Evolutionary conservation across 2,113 vertebrate genomes (phyloP), one percentile per base, ranked within the genome.

Genomic region (Bagarius yarrelli): DNA sequence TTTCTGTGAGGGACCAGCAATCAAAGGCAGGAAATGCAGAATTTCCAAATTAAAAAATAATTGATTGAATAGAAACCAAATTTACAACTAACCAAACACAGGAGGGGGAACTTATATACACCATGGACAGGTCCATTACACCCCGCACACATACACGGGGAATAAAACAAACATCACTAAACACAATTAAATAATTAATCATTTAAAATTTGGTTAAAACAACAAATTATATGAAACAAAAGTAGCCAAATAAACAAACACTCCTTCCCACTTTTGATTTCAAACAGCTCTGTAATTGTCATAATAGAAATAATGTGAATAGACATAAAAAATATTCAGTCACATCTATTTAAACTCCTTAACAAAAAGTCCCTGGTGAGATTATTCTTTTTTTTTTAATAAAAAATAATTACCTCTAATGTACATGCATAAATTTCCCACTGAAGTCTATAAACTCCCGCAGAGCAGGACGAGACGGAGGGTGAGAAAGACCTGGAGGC

Each of bases 401-500:
- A 19, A 18, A 16, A 8, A 63, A 9, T 34, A 5, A 63, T 25
- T 1, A 14, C 2, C 8, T 18, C 0, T 13, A 66, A 69, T 69
- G 36, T 69, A 44, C 40, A 36, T 47, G 44, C 25, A 50, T 52
- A 15, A 30, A 71, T 74, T 78, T 36, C 56, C 63, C 55, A 34
- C 32, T 32, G 44, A 61, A 36, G 56, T 52, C 25, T 27, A 77
- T 36, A 19, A 61, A 80, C 53, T 30, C 21, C 55, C 23, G 19
- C 25, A 60, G 5, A 57, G 60, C 32, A 66, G 40, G 8, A 53
- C 53, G 70, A 56, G 12, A 55, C 50, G 14, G 4, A 72, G 64
- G 36, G 64, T 60, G 56, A 82, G 66, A 76, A 59, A 80, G 53
- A 56, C 83, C 82, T 80, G 44, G 34, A 69, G 84, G 81, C 81